Evolutionary conservation across 2,888 invertebrate genomes (phyloP).

Genomic region (Melinopterus prodromus): DNA sequence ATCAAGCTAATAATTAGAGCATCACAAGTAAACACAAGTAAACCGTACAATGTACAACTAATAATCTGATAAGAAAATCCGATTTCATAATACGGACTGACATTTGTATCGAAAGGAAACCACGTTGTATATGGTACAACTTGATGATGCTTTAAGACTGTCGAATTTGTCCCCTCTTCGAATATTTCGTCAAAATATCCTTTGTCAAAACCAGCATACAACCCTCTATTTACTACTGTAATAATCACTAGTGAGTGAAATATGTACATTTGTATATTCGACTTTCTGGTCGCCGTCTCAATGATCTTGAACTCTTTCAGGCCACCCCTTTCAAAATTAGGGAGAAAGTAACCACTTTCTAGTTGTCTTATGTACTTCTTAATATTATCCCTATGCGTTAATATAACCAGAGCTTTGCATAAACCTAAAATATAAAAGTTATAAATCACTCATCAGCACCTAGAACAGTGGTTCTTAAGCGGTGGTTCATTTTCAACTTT

Average conservation of each 20-base stretch:
- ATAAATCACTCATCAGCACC: background rate
- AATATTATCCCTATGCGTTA: conserved; percentile 31
- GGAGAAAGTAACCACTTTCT: conserved; percentile 34
- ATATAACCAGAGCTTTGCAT: conserved; percentile 34
- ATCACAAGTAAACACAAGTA: conserved; percentile 38
- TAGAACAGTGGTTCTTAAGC: too few species aligned
- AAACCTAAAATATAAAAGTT: conserved; percentile 31
- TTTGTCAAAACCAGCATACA: conserved; percentile 34
- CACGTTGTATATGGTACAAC: conserved; percentile 38
- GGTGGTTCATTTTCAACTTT: too few species aligned
- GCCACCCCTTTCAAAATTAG: conserved; percentile 36
- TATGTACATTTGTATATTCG: conserved; percentile 33
- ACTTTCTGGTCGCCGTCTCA: conserved; percentile 25
- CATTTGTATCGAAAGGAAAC: conserved; percentile 39
- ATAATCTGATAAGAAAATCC: conserved; percentile 37
- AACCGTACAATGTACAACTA: conserved; percentile 33
- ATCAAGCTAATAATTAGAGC: conserved; percentile 38
- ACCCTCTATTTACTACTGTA: conserved; percentile 33
- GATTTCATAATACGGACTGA: conserved; percentile 34
- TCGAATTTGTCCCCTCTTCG: conserved; percentile 14
- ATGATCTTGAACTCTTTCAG: conserved; percentile 33
- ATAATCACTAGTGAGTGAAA: conserved; percentile 35
- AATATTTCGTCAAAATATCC: conserved; percentile 14
- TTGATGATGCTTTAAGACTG: conserved; percentile 12
- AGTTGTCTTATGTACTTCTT: conserved; percentile 27